Evolutionary conservation across 2,888 invertebrate species (phyloP), one percentile per base, ranked within the genome.

Genomic region (Netelia melanura): DNA sequence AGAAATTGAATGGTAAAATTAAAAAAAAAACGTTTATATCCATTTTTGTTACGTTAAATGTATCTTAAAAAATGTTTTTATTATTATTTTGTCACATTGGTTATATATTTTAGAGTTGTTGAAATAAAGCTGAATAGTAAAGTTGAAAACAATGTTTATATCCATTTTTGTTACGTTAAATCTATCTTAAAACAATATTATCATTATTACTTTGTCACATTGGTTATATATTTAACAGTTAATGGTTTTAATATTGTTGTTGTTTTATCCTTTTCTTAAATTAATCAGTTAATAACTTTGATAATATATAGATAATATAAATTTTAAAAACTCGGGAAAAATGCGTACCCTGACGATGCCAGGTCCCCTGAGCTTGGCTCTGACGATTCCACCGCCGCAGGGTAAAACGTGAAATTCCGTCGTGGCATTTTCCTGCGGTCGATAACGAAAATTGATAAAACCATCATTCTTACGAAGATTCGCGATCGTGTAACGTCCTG

Each of bases 361-460:
- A 3, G 92, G 91, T 3, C 91, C 93, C 38, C 90, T 90, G 64
- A 94, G 90, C 85, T 92, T 93, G 44, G 92, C 93, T 74, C 88
- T 90, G 14, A 93, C 90, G 77, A 91, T 90, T 44, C 92, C 92
- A 43, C 91, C 92, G 1, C 93, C 92, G 71, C 93, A 93, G 1
- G 93, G 91, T 44, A 93, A 86, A 30, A 94, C 91, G 74, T 93
- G 92, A 86, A 94, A 93, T 38, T 90, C 89, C 9, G 92, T 93
- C 0, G 92, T 90, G 2, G 88, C 86, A 70, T 94, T 93, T 81
- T 90, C 90, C n/a, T 90, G 89, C 0, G 93, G 93, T 11, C 91
- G 91, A 77, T 93, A 93, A 9, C 92, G 92, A 74, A 93, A 93
- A 83, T 92, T 92, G 3, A 92, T 88, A 38, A 91, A 91, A 14